Evolutionary conservation across 2,888 invertebrate species (phyloP).

Genomic region (Platycheirus rosarum): DNA sequence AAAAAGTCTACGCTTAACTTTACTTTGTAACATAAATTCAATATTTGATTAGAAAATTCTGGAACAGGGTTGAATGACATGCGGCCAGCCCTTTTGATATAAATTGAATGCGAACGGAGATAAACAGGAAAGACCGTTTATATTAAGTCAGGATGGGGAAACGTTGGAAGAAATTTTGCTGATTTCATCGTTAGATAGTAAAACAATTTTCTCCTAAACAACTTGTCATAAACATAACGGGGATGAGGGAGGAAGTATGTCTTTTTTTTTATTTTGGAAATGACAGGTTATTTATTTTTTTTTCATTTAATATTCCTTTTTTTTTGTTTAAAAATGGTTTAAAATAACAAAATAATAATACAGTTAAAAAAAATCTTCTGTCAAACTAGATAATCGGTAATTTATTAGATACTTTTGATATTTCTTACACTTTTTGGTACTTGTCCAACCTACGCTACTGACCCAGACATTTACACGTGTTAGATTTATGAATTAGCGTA

Average conservation of each 20-base stretch:
- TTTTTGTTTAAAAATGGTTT: too few relatives aligned
- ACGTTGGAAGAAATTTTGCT: conserved; percentile 1
- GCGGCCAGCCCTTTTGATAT: conserved; percentile 8
- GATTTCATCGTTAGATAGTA: conserved; percentile 28
- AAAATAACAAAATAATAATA: too few relatives aligned
- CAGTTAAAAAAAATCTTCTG: too few relatives aligned
- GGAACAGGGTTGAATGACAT: conserved; percentile 9
- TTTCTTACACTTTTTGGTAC: conserved; percentile 12
- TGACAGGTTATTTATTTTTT: too few relatives aligned
- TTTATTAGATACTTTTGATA: conserved; percentile 25
- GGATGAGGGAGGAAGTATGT: too few relatives aligned
- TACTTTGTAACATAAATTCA: conserved; percentile 24
- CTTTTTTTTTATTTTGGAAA: too few relatives aligned
- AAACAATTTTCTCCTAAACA: neutral
- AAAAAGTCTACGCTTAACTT: conserved; percentile 10
- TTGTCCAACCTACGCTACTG: conserved; percentile 26
- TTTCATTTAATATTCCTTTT: too few relatives aligned
- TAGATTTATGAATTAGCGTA: neutral
- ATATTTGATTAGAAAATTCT: conserved; percentile 37
- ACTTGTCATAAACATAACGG: neutral
- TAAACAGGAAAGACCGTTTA: neutral
- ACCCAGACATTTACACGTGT: conserved; percentile 15
- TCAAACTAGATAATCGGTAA: neutral
- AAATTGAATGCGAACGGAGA: neutral
- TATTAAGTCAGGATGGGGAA: neutral